Base-by-base conservation (phyloP, 1,140 invertebrate genomes). In the Phocides pigmalion region DNA sequence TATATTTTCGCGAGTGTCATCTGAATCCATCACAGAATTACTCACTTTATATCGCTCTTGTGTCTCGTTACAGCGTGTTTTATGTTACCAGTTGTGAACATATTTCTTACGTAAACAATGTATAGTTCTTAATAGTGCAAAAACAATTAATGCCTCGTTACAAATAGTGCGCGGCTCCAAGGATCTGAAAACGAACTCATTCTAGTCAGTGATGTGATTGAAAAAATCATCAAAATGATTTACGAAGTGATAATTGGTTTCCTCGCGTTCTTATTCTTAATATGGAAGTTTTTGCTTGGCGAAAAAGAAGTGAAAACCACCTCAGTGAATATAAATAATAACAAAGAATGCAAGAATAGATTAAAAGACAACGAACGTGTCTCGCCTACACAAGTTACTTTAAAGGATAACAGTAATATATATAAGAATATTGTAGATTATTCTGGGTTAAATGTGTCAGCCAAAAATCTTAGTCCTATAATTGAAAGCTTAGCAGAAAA, bases 191-290 rank as follows among this genome's bases (percentile, higher is more conserved):
- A 61, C 74, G 67, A 74, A 73, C 37, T 71, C 70, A 80, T 80
- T 84, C 72, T 82, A 85, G 72, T 84, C 78, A 82, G 81, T 87
- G 75, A 76, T 86, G 84, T 84, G 78, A 82, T 86, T 77, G 41
- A 66, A 81, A 42, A 68, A 64, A 63, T 66, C 47, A n/a, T 37
- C 66, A 87, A 75, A 80, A 90, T 90, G 87, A 76, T 89, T 59
- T 79, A 80, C 64, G 82, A 81, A 76, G 62, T 79, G 11, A 68
- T 90, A 4, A 76, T 89, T 62, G 80, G 83, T 41, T 58, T 88
- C 51, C 72, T 76, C 62, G 67, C 80, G 37, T 15, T 85, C 42
- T 42, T 82, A 4, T 84, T 79, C 37, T 62, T 88, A 17, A 42
- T 88, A 16, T 90, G 87, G 85, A 89, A 84, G 56, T 85, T 72